A percentile compares a stretch with the other conserved stretches of the same genome.
Evolutionary conservation across 2,113 vertebrate species (phyloP).

Genomic region (Alaudala cheleensis): DNA sequence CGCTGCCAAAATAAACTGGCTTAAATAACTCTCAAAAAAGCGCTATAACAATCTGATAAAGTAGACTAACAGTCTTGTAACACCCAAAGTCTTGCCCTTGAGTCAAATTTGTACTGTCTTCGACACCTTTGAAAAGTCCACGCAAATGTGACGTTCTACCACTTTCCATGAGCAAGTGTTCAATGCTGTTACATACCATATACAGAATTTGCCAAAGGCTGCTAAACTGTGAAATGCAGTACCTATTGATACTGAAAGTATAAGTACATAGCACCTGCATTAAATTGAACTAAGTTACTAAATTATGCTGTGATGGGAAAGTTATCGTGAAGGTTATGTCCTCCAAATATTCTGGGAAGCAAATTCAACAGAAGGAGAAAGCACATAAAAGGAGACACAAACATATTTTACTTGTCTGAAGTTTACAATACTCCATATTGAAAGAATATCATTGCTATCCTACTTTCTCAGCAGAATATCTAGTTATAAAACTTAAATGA

Average conservation of each 20-base stretch:
- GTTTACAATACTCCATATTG: background rate
- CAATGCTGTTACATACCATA: background rate
- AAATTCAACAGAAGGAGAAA: background rate
- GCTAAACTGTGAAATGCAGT: background rate
- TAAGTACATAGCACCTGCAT: background rate
- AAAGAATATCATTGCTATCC: background rate
- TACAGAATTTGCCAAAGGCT: background rate
- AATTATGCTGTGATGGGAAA: background rate
- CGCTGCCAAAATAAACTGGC: background rate
- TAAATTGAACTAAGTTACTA: background rate
- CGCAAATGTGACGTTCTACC: background rate
- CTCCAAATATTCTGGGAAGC: background rate
- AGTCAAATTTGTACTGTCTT: background rate
- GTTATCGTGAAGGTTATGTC: background rate
- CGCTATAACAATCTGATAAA: background rate
- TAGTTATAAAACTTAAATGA: background rate
- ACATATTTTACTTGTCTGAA: background rate
- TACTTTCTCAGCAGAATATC: background rate
- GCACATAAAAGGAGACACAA: background rate
- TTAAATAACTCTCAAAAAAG: background rate
- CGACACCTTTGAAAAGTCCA: background rate
- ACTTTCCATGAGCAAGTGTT: background rate
- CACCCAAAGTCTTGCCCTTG: background rate
- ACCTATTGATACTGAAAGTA: background rate
- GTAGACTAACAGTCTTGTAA: background rate